phyloP scores from a whole-genome alignment of 2,797 vertebrate species.

The Fratercula arctica region DNA sequence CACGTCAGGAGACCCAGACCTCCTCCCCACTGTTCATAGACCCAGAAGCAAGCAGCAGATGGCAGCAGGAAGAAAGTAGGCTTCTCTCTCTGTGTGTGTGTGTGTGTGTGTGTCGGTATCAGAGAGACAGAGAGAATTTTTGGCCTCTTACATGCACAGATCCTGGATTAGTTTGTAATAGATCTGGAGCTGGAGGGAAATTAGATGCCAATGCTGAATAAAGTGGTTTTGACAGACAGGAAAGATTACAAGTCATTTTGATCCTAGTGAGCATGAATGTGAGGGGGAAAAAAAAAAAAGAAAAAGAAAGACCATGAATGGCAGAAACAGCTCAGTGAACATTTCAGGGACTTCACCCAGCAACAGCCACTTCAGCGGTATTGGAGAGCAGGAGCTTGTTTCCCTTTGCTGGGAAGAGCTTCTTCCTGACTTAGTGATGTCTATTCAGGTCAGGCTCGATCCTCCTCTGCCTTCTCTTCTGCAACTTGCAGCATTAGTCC shows the following conservation, averaged over 20 bases:
- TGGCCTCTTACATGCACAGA: slow-evolving; percentile 15
- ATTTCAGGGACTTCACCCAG: slow-evolving; percentile 12
- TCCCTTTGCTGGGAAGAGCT: not conserved
- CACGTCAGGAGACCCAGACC: not conserved
- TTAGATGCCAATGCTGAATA: slow-evolving; percentile 59
- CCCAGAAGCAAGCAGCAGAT: slow-evolving; percentile 27
- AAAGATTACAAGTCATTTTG: slow-evolving; percentile 64
- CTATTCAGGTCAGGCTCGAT: slow-evolving; percentile 1
- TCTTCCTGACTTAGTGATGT: not conserved
- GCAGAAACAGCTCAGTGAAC: slow-evolving; percentile 35
- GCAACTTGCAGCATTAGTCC: not conserved
- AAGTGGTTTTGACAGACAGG: slow-evolving; percentile 67
- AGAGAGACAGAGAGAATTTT: slow-evolving; percentile 15
- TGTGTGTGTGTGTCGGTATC: not conserved
- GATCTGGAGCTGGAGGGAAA: slow-evolving; percentile 63
- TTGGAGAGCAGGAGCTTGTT: not conserved
- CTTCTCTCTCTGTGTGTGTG: not conserved
- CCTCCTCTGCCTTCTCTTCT: not conserved
- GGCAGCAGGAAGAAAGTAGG: slow-evolving; percentile 29
- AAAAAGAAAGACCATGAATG: not conserved
- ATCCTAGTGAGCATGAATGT: slow-evolving; percentile 43
- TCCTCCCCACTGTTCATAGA: not conserved
- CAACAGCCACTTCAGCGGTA: not conserved
- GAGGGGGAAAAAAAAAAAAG: not conserved
- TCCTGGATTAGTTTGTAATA: slow-evolving; percentile 56